phyloP scores from a whole-genome alignment of 2,113 vertebrate genomes.

The Dunckerocampus dactyliophorus region DNA sequence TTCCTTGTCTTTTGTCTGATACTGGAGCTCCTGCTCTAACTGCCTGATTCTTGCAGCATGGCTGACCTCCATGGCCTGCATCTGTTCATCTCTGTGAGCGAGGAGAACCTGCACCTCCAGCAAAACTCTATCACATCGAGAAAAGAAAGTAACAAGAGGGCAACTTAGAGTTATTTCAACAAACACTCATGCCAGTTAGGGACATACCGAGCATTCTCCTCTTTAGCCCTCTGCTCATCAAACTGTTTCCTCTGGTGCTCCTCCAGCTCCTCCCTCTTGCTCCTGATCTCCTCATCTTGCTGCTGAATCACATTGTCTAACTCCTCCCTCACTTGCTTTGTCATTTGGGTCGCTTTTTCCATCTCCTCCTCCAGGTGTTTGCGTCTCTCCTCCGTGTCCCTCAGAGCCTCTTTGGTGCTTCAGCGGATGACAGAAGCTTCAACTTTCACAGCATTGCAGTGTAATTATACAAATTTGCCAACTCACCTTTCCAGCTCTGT shows the following conservation, averaged over 20 bases:
- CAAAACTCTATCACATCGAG: constrained; percentile 70
- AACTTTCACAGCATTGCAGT: neutral
- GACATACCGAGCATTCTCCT: constrained; percentile 77
- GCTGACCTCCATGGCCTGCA: constrained; percentile 56
- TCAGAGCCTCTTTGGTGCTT: constrained; percentile 70
- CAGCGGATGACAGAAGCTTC: constrained; percentile 17
- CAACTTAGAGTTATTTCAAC: constrained; percentile 14
- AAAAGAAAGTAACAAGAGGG: constrained; percentile 5
- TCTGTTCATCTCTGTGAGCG: constrained; percentile 75
- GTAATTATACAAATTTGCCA: neutral
- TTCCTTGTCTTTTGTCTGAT: constrained; percentile 50
- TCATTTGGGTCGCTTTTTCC: constrained; percentile 40
- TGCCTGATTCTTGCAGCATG: constrained; percentile 54
- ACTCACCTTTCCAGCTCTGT: constrained; percentile 82
- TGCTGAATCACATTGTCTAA: constrained; percentile 51
- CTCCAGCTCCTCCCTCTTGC: constrained; percentile 51
- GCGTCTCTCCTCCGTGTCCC: constrained; percentile 57
- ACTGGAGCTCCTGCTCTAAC: constrained; percentile 58
- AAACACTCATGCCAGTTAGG: constrained; percentile 1
- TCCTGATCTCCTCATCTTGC: constrained; percentile 68
- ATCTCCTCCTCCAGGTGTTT: constrained; percentile 69
- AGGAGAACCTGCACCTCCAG: constrained; percentile 76
- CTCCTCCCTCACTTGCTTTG: constrained; percentile 53
- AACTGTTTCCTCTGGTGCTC: constrained; percentile 62
- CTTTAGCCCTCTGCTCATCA: constrained; percentile 63